phyloP scores from a whole-genome alignment of 2,797 vertebrate genomes.

The Myripristis murdjan region DNA sequence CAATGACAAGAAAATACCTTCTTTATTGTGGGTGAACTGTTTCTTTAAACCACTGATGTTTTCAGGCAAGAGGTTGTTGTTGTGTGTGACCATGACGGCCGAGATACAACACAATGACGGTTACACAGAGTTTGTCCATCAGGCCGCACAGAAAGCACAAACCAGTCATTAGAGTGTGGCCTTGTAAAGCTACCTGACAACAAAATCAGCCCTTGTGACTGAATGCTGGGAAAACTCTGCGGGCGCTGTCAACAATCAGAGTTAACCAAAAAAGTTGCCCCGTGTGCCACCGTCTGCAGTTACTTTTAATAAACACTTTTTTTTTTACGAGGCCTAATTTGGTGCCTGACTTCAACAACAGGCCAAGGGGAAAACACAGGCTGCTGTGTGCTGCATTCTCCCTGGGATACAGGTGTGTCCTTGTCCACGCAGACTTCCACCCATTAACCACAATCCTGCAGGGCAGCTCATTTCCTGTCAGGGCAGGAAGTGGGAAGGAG shows the following conservation, averaged over 20 bases:
- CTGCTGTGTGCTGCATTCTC: constrained; percentile 53
- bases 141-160: too few species aligned
- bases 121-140: too few species aligned
- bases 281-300: neutral
- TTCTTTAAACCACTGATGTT: too few species aligned
- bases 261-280: constrained; percentile 6
- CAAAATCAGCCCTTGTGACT: constrained; percentile 1
- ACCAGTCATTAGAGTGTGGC: too few species aligned
- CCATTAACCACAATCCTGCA: constrained; percentile 41
- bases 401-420: constrained; percentile 80
- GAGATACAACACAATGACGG: too few species aligned
- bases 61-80: too few species aligned
- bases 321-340: constrained; percentile 23
- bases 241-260: constrained; percentile 1
- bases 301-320: neutral
- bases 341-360: constrained; percentile 51
- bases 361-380: constrained; percentile 54
- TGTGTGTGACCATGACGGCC: too few species aligned
- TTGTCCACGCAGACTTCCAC: constrained; percentile 68
- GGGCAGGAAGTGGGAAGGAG: constrained; percentile 75
- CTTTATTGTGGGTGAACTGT: too few species aligned
- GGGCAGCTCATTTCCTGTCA: constrained; percentile 70
- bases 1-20: too few species aligned
- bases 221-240: neutral
- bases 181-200: too few species aligned